These are phyloP conservation scores for Cosmia pyralina DNA, from an alignment of 2,888 invertebrate species.

Conservation along the genomic window DNA sequence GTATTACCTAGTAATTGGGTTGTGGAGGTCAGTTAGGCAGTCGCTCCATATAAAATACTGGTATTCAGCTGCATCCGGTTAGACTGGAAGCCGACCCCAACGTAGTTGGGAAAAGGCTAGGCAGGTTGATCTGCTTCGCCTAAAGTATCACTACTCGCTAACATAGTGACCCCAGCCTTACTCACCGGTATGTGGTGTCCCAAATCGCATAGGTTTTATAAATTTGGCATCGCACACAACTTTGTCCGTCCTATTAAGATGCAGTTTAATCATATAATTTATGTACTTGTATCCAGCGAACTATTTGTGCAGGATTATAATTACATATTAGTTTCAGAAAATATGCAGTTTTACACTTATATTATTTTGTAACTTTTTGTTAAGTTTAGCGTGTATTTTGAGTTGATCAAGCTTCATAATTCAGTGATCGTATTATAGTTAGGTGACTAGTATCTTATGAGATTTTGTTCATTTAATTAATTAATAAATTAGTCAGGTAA, in stretches of 20 bases:
- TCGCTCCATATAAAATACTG: too few relatives aligned
- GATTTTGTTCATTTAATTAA: neutral
- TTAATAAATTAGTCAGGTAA: neutral
- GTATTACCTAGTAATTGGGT: too few relatives aligned
- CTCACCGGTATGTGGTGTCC: constrained; percentile 45
- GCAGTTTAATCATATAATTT: constrained; percentile 60
- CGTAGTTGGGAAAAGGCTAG: too few relatives aligned
- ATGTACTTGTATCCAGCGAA: constrained; percentile 33
- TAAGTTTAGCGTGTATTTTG: constrained; percentile 5
- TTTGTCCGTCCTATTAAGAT: constrained; percentile 63
- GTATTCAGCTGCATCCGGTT: too few relatives aligned
- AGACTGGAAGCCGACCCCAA: too few relatives aligned
- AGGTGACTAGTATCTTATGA: neutral
- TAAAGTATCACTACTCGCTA: constrained; percentile 25
- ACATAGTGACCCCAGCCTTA: constrained; percentile 24
- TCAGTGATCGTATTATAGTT: neutral
- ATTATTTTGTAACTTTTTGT: constrained; percentile 37
- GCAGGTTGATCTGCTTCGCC: too few relatives aligned
- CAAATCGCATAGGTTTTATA: constrained; percentile 63
- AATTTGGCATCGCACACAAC: constrained; percentile 62
- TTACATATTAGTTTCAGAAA: constrained; percentile 37
- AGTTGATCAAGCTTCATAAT: constrained; percentile 10
- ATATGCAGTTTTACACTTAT: constrained; percentile 27
- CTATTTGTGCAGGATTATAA: constrained; percentile 38
- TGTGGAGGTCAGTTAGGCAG: too few relatives aligned